Conservation (phyloP, 1,140 invertebrate genomes). For the Drosophila pruinosa region DNA sequence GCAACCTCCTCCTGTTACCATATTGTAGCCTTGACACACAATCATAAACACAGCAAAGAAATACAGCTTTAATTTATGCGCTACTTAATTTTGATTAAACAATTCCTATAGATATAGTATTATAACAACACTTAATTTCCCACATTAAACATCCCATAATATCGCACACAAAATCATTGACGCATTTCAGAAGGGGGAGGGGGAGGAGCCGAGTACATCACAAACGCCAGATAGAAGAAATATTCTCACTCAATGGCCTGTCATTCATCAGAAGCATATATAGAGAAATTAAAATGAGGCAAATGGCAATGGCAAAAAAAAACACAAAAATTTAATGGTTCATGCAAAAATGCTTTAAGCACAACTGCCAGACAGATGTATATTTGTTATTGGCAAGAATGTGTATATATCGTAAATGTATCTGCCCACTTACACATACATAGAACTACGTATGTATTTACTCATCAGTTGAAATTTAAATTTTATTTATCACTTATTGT, state of each 20-base stretch:
- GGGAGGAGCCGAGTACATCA: neutral
- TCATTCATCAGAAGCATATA: constrained; percentile 80
- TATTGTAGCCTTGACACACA: constrained; percentile 36
- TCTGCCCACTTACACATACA: neutral
- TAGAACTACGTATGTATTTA: too few relatives aligned
- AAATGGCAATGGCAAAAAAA: constrained; percentile 31
- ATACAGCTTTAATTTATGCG: constrained; percentile 66
- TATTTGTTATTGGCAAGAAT: neutral
- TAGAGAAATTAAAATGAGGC: constrained; percentile 70
- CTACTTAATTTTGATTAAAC: constrained; percentile 79
- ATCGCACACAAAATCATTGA: constrained; percentile 22
- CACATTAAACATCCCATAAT: constrained; percentile 76
- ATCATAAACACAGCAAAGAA: constrained; percentile 15
- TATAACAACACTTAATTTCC: constrained; percentile 76
- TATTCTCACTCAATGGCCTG: constrained; percentile 58
- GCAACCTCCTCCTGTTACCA: constrained; percentile 35
- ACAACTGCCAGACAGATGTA: constrained; percentile 7
- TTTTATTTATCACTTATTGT: neutral
- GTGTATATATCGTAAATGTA: neutral
- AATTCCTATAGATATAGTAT: constrained; percentile 75
- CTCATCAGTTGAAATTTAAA: too few relatives aligned
- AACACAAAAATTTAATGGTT: constrained; percentile 64
- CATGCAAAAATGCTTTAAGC: constrained; percentile 57
- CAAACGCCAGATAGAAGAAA: neutral
- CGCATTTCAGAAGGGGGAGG: neutral